Percentiles rank a stretch among this genome's conserved stretches.
Conservation (phyloP, 2,797 vertebrate genomes). For the Thamnophis elegans region DNA sequence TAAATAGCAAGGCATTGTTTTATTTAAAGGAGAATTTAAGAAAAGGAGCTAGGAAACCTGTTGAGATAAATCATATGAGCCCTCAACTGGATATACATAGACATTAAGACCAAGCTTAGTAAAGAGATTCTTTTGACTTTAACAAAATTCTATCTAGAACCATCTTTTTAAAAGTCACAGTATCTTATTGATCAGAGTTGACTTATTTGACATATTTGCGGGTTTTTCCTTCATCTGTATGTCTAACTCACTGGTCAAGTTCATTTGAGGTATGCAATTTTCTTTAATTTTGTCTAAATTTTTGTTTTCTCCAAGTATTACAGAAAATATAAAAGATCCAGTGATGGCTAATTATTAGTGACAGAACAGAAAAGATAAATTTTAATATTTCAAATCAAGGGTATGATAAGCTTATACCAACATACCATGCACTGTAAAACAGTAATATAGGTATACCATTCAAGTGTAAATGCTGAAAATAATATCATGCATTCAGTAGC, state of each 20-base stretch:
- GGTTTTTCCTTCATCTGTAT: neutral
- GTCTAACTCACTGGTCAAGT: neutral
- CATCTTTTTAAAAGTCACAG: neutral
- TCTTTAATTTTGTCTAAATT: neutral
- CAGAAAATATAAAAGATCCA: neutral
- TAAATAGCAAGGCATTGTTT: slow-evolving; percentile 51
- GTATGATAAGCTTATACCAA: neutral
- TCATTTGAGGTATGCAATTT: neutral
- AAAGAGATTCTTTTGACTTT: neutral
- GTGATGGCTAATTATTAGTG: neutral
- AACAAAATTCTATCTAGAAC: neutral
- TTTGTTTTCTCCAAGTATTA: neutral
- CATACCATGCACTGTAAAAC: neutral
- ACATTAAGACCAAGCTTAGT: neutral
- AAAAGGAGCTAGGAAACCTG: slow-evolving; percentile 20
- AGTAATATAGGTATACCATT: neutral
- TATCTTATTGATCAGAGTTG: neutral
- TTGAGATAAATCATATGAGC: slow-evolving; percentile 36
- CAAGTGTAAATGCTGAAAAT: neutral
- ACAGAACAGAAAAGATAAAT: neutral
- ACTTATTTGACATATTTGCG: neutral
- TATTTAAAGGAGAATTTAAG: slow-evolving; percentile 1
- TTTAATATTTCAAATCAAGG: neutral
- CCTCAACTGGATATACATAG: neutral
- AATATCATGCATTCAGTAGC: neutral